These are phyloP conservation scores for Brachyopa scutellaris DNA, from an alignment of 2,888 invertebrate genomes.

Conservation along the genomic window DNA sequence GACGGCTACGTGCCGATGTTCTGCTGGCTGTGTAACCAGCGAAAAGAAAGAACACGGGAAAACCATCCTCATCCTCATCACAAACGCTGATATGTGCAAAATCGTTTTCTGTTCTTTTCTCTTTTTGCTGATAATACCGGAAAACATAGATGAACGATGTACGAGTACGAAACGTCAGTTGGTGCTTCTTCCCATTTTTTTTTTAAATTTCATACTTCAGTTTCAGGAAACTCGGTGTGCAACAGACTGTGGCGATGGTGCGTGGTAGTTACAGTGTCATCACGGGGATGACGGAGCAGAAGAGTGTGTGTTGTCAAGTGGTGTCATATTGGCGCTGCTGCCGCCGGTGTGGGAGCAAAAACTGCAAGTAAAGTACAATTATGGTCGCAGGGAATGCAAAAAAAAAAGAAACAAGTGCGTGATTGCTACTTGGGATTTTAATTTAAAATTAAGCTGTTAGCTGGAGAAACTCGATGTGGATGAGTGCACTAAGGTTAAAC, in stretches of 20 bases:
- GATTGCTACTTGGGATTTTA: constrained; percentile 62
- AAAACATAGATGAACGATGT: constrained; percentile 49
- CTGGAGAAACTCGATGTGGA: not conserved
- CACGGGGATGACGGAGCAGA: not conserved
- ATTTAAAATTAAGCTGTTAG: constrained; percentile 57
- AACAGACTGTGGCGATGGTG: constrained; percentile 31
- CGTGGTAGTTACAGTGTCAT: not conserved
- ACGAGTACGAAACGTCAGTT: constrained; percentile 37
- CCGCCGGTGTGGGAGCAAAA: constrained; percentile 12
- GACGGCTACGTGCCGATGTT: constrained; percentile 19
- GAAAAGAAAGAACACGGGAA: constrained; percentile 15
- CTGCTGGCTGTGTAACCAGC: not conserved
- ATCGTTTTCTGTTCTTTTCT: not conserved
- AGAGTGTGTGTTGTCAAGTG: constrained; percentile 41
- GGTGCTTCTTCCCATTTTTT: not conserved
- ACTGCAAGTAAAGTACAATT: constrained; percentile 47
- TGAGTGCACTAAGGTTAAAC: no score
- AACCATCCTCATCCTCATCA: constrained; percentile 5
- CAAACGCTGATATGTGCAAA: constrained; percentile 29
- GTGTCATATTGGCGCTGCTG: constrained; percentile 52
- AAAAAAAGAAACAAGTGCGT: constrained; percentile 8
- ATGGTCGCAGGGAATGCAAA: constrained; percentile 22
- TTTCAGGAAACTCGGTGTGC: constrained; percentile 43
- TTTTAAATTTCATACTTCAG: not conserved
- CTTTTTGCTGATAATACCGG: constrained; percentile 46